Conservation (phyloP, 2,888 invertebrate species). For the Dolichomitus sp. region DNA sequence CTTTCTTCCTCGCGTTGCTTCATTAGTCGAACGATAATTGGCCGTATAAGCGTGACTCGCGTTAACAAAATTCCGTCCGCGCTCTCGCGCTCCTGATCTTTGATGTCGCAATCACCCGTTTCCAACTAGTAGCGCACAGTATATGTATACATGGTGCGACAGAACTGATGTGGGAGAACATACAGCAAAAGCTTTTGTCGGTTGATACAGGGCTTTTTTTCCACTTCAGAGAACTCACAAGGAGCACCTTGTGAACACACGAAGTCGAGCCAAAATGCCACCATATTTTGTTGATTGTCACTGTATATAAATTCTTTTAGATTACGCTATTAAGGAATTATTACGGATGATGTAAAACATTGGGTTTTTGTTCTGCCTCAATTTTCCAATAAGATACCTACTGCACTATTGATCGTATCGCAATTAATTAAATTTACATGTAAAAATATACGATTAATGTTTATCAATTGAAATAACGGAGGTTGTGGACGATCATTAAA, state of each 20-base stretch:
- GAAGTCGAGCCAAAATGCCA: background rate
- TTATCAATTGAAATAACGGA: no score
- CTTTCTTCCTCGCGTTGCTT: constrained; percentile 58
- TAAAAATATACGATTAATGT: no score
- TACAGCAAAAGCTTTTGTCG: constrained; percentile 35
- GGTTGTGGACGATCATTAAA: no score
- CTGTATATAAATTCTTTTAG: no score
- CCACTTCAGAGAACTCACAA: background rate
- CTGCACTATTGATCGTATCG: no score
- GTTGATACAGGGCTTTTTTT: background rate
- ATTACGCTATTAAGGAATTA: no score
- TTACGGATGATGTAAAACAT: no score
- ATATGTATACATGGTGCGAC: background rate
- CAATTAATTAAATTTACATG: no score
- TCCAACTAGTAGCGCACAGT: constrained; percentile 10
- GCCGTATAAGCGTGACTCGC: constrained; percentile 63
- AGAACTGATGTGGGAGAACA: background rate
- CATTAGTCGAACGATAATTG: constrained; percentile 69
- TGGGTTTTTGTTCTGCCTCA: no score
- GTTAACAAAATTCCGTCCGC: constrained; percentile 59
- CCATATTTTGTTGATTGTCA: background rate
- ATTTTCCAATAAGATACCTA: no score
- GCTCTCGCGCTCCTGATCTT: constrained; percentile 54
- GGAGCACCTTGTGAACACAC: no score
- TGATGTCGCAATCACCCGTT: constrained; percentile 64